These are phyloP conservation scores for Vulpes ferrilata DNA, from an alignment of 2,113 vertebrate genomes.

Conservation along the genomic window DNA sequence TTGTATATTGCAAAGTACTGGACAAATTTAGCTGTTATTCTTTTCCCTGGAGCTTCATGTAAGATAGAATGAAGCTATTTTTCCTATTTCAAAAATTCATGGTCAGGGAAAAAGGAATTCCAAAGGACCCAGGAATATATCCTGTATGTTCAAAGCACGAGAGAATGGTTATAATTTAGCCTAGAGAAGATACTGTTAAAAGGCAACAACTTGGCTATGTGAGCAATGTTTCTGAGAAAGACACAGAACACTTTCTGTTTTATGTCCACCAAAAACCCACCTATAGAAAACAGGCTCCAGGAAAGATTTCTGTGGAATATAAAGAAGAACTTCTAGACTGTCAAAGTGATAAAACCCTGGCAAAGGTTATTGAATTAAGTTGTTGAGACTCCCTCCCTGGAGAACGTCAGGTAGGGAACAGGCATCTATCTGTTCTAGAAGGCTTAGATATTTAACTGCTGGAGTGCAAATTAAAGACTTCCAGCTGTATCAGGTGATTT, in stretches of 20 bases:
- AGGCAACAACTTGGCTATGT: no score
- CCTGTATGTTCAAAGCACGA: not conserved
- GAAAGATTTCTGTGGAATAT: not conserved
- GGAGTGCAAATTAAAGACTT: not conserved
- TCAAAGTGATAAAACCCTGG: slow-evolving; percentile 9
- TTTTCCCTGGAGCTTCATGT: not conserved
- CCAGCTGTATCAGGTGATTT: not conserved
- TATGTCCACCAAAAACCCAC: not conserved
- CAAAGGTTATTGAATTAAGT: not conserved
- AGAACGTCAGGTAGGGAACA: not conserved
- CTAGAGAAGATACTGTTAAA: not conserved
- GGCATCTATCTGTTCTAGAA: not conserved
- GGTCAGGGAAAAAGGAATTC: not conserved
- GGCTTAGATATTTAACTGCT: not conserved
- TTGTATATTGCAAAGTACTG: not conserved
- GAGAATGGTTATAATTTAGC: not conserved
- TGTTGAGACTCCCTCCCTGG: not conserved
- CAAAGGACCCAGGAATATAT: not conserved
- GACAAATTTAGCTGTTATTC: not conserved
- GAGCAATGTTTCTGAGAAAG: not conserved
- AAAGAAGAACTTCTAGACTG: not conserved
- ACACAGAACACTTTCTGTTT: not conserved
- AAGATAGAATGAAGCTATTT: not conserved
- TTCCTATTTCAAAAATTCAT: not conserved
- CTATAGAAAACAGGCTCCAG: not conserved